Percentiles rank a stretch among this genome's conserved stretches.
phyloP scores from a whole-genome alignment of 2,113 vertebrate species.

The Siniperca knerii region DNA sequence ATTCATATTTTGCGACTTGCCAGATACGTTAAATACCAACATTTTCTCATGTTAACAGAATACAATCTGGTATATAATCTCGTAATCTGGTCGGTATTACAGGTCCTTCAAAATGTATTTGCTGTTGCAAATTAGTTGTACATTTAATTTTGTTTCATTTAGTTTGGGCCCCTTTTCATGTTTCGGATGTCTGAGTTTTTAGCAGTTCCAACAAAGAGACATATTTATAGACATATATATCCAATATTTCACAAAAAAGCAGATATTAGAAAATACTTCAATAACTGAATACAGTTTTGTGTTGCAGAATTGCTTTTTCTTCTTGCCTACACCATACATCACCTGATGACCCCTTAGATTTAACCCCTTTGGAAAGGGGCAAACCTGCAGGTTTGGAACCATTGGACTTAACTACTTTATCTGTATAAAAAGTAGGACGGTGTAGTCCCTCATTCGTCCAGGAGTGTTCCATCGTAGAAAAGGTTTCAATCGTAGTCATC shows the following conservation, averaged over 20 bases:
- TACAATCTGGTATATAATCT: too few relatives aligned
- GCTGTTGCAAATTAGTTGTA: too few relatives aligned
- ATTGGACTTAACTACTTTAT: background rate
- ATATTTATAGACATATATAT: too few relatives aligned
- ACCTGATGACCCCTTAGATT: background rate
- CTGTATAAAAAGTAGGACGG: too few relatives aligned
- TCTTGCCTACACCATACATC: background rate
- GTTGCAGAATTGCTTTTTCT: background rate
- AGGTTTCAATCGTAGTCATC: too few relatives aligned
- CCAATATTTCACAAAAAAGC: background rate
- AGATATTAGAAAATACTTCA: background rate
- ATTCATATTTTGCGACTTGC: too few relatives aligned
- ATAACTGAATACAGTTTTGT: background rate
- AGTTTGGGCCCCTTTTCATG: background rate
- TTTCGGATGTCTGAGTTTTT: background rate
- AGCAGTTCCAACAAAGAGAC: background rate
- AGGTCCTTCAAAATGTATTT: too few relatives aligned
- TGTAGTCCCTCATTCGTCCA: too few relatives aligned
- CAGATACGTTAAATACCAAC: too few relatives aligned
- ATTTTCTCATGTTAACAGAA: too few relatives aligned
- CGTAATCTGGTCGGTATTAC: too few relatives aligned
- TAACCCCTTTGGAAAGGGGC: background rate
- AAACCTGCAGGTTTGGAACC: background rate
- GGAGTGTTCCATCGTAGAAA: too few relatives aligned
- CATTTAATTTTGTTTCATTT: background rate